These are phyloP conservation scores for Rhamnusium bicolor DNA, from an alignment of 2,888 invertebrate species.

Conservation along the genomic window DNA sequence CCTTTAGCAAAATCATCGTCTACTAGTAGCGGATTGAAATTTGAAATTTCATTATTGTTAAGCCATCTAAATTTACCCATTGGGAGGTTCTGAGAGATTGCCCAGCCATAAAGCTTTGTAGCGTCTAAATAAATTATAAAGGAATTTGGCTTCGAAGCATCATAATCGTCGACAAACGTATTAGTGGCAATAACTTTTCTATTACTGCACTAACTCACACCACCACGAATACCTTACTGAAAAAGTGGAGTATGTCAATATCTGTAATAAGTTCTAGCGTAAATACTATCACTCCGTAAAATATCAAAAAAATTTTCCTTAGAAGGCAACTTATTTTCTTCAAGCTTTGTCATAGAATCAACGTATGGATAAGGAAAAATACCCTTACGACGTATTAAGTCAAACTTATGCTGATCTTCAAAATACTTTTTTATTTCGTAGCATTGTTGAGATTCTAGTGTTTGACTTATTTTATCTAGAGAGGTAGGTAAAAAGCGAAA, in stretches of 20 bases:
- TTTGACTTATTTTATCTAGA: background rate
- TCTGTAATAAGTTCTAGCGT: slow-evolving; percentile 62
- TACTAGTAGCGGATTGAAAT: slow-evolving; percentile 1
- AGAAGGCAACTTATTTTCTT: slow-evolving; percentile 44
- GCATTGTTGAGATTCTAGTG: background rate
- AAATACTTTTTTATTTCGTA: too few species aligned
- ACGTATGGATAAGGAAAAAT: slow-evolving; percentile 40
- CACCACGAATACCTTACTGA: slow-evolving; percentile 30
- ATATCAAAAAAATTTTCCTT: slow-evolving; percentile 48
- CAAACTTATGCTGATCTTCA: background rate
- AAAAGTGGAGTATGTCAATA: slow-evolving; percentile 56
- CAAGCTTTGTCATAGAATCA: slow-evolving; percentile 35
- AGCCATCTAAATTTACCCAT: slow-evolving; percentile 25
- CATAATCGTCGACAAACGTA: slow-evolving; percentile 1
- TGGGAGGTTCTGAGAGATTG: slow-evolving; percentile 27
- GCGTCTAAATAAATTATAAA: slow-evolving; percentile 27
- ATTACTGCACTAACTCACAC: slow-evolving; percentile 24
- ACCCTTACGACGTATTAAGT: background rate
- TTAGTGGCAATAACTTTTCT: slow-evolving; percentile 14
- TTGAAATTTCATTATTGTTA: slow-evolving; percentile 2
- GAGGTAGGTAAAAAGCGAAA: background rate
- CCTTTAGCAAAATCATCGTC: background rate
- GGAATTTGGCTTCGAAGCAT: background rate
- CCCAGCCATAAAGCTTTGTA: slow-evolving; percentile 29
- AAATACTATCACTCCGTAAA: slow-evolving; percentile 32